Percentiles rank a stretch among this genome's conserved stretches.
Evolutionary conservation across 2,113 vertebrate species (phyloP).

Genomic region (Ptyas mucosa): DNA sequence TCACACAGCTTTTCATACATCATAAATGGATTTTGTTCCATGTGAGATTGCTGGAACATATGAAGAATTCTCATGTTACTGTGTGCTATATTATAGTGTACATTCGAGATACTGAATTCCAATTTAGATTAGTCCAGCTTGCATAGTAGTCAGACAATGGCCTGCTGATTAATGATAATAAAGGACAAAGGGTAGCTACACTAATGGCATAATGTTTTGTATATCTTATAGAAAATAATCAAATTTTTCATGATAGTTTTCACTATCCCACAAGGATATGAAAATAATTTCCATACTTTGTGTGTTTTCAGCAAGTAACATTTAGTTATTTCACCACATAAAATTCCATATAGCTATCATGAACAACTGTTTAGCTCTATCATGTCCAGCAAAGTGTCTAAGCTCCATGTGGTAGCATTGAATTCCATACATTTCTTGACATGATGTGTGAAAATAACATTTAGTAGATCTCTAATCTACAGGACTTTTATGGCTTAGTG

Average conservation of each 20-base stretch:
- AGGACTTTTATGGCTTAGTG: background rate
- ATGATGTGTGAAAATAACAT: background rate
- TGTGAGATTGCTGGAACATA: background rate
- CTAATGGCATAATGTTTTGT: background rate
- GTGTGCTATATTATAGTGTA: background rate
- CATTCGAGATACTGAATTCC: background rate
- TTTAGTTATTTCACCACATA: background rate
- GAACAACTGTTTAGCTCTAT: background rate
- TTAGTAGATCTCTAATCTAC: background rate
- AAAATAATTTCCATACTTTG: background rate
- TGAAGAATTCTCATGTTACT: background rate
- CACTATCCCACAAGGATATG: background rate
- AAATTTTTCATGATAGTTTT: background rate
- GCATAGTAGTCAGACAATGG: background rate
- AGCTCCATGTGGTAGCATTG: background rate
- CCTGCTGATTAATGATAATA: background rate
- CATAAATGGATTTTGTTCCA: background rate
- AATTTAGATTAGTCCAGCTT: background rate
- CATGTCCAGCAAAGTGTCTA: background rate
- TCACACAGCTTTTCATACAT: background rate
- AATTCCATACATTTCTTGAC: background rate
- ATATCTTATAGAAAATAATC: background rate
- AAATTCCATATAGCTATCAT: background rate
- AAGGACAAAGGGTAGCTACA: background rate
- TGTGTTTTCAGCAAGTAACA: background rate